Base-by-base conservation (phyloP, 2,797 vertebrate genomes). In the Oreochromis grahami region DNA sequence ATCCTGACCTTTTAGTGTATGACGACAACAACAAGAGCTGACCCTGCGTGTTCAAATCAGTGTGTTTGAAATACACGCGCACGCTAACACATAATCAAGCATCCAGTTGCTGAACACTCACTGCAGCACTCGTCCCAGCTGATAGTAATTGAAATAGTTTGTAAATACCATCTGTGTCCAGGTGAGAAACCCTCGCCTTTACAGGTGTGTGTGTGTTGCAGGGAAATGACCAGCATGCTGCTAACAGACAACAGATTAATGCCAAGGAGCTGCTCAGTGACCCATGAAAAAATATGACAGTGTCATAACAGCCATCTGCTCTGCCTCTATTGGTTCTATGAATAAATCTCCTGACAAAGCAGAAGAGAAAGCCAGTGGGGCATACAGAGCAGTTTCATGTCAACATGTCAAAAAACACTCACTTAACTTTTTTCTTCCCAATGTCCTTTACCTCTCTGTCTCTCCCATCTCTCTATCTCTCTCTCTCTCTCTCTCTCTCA, bases 281-380 rank as follows among this genome's bases (percentile, higher is more conserved):
- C 91, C 92, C 82, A 7, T 60, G 89, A 84, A 87, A 90, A 93
- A 79, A 93, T 92, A 92, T 88, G 81, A 84, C 79, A 41, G 87
- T 91, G 90, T 91, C 88, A 93, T 88, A 89, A 88, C 84, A 86
- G 86, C 91, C 94, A 95, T 94, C 91, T 96, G 94, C 65, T 91
- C 80, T 72, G 82, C 86, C 63, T 91, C 84, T 87, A 19, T 79
- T 84, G 82, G n/a, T 70, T 87, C 84, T 86, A 90, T 87, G 90
- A 87, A 90, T 92, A 92, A 65, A 92, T 84, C 81, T 89, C 82
- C 86, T 82, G 88, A 92, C 79, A 87, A 91, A 89, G 89, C 90
- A 92, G 79, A 86, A 85, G 50, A 70, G 79, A 24, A 81, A 79
- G 80, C 29, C 19, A 85, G 80, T 3, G 14, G 74, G 56, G 36